A percentile compares a stretch with the other conserved stretches of the same genome.
Conservation (phyloP, 2,113 vertebrate genomes). For the Podarcis cretensis region DNA sequence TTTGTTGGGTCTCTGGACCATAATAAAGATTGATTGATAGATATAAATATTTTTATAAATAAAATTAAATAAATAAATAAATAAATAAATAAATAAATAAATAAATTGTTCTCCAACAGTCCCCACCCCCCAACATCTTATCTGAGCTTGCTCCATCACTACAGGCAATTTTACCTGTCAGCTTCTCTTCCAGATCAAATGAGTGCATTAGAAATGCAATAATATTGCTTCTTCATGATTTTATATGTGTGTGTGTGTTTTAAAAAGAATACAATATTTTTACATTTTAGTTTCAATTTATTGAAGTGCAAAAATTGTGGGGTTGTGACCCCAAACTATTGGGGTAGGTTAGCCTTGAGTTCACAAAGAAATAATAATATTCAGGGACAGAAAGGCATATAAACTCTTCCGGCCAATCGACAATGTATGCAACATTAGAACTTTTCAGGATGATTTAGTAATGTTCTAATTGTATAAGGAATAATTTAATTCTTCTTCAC, state of each 20-base stretch:
- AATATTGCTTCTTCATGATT: background rate
- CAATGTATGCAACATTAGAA: background rate
- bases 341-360: background rate
- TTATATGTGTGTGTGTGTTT: background rate
- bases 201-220: background rate
- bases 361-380: background rate
- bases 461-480: background rate
- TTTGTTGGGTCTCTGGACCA: no score
- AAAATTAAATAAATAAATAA: no score
- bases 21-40: no score
- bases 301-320: background rate
- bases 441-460: background rate
- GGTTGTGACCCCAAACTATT: background rate
- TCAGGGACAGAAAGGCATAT: background rate
- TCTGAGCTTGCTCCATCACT: background rate
- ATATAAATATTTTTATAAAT: no score
- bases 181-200: slow-evolving; percentile 21
- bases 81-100: no score
- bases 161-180: background rate
- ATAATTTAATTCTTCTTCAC: background rate
- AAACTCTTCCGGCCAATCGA: background rate
- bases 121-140: background rate
- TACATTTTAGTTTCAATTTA: background rate
- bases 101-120: no score
- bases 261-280: slow-evolving; percentile 6